A percentile compares a stretch with the other conserved stretches of the same genome.
These are phyloP conservation scores for Drosophila nr. fundita DNA, from an alignment of 2,888 invertebrate genomes.

Conservation along the genomic window DNA sequence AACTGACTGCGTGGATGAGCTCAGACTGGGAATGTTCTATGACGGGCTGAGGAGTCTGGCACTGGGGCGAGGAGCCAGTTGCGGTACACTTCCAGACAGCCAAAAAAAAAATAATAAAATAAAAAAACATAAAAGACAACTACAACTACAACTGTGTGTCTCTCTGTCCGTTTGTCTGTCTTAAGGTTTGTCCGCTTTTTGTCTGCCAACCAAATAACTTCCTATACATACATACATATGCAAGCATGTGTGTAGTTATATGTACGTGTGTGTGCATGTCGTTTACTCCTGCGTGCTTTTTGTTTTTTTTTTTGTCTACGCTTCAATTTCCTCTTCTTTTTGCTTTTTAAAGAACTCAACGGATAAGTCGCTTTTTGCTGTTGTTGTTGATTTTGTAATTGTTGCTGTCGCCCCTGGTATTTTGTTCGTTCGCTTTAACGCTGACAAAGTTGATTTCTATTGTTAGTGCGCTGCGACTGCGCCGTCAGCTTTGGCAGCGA, in stretches of 20 bases:
- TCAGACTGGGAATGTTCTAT: slow-evolving; percentile 50
- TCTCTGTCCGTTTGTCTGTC: slow-evolving; percentile 21
- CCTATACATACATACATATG: background rate
- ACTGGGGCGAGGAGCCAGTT: background rate
- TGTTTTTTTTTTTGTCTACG: slow-evolving; percentile 59
- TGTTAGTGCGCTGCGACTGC: slow-evolving; percentile 57
- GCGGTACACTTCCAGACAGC: slow-evolving; percentile 25
- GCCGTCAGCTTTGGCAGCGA: slow-evolving; percentile 17
- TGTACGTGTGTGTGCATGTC: slow-evolving; percentile 10
- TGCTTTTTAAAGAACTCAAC: slow-evolving; percentile 14
- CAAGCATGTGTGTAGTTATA: background rate
- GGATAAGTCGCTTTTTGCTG: slow-evolving; percentile 16
- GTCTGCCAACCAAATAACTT: slow-evolving; percentile 14
- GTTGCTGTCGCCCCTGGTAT: slow-evolving; percentile 34
- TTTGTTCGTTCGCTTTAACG: slow-evolving; percentile 38
- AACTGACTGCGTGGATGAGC: slow-evolving; percentile 49
- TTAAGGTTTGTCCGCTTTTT: slow-evolving; percentile 6
- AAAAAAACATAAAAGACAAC: slow-evolving; percentile 32
- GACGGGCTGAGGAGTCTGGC: slow-evolving; percentile 19
- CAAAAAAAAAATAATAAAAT: slow-evolving; percentile 22
- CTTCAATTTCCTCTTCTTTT: slow-evolving; percentile 40
- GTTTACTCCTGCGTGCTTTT: slow-evolving; percentile 15
- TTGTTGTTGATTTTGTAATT: slow-evolving; percentile 13
- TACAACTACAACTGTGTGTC: slow-evolving; percentile 46
- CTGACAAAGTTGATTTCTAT: slow-evolving; percentile 79